Evolutionary conservation across 64 coral and sea anemone species (phyloP).

Genomic region (Orbicella faveolata): DNA sequence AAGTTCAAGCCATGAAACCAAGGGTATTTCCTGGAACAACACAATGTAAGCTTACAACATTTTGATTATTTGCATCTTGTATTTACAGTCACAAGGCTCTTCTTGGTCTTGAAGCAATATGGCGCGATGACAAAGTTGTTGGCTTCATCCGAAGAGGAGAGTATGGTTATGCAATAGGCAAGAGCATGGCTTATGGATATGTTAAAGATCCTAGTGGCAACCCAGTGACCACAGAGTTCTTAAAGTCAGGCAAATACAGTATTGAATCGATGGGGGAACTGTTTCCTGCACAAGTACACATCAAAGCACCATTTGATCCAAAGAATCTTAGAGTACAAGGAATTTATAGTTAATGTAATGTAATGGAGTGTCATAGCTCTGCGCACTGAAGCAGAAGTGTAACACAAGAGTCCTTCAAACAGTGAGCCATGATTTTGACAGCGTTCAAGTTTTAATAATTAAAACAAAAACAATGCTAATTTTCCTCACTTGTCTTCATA

Average conservation of each 20-base stretch:
- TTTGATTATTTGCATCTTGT: background rate
- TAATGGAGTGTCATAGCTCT: background rate
- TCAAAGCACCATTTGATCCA: conserved; percentile 85
- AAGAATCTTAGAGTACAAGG: conserved; percentile 94
- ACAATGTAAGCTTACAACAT: background rate
- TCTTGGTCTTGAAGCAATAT: conserved; percentile 92
- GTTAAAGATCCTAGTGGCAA: conserved; percentile 75
- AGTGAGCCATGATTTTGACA: too few species aligned
- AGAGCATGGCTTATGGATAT: conserved; percentile 92
- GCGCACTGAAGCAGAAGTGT: background rate
- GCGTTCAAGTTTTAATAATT: too few species aligned
- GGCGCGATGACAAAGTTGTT: conserved; percentile 67
- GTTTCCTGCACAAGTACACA: conserved; percentile 67
- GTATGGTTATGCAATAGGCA: conserved; percentile 79
- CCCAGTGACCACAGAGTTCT: conserved; percentile 57
- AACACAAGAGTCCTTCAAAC: too few species aligned
- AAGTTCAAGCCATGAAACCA: too few species aligned
- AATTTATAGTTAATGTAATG: conserved; percentile 40
- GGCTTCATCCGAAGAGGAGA: conserved; percentile 93
- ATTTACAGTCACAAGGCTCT: conserved; percentile 86
- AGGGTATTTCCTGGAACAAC: too few species aligned
- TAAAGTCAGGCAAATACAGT: conserved; percentile 77
- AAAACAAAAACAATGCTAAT: too few species aligned
- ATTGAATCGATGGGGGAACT: conserved; percentile 91
- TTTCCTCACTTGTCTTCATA: too few species aligned